Percentiles rank a stretch among this genome's conserved stretches.
Evolutionary conservation across 2,113 vertebrate species (phyloP).

Genomic region (Micronisus gabar): DNA sequence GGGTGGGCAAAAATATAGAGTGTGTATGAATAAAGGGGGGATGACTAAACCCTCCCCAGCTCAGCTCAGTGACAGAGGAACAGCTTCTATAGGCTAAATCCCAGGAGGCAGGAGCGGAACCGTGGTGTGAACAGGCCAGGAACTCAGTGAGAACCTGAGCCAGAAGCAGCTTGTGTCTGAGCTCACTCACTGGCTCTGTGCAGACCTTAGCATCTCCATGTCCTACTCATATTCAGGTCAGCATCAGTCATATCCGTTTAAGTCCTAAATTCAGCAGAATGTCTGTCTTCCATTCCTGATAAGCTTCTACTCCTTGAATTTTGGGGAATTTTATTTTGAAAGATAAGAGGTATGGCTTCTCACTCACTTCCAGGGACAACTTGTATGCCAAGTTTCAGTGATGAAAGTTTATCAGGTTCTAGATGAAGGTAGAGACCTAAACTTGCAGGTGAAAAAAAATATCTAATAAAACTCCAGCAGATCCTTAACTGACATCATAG

Average conservation of each 20-base stretch:
- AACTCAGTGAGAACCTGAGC: background rate
- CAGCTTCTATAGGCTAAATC: background rate
- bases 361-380: background rate
- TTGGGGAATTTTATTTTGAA: background rate
- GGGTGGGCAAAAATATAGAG: background rate
- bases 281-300: background rate
- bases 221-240: background rate
- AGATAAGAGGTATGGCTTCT: background rate
- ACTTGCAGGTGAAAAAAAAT: background rate
- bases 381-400: background rate
- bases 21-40: background rate
- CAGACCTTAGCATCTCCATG: background rate
- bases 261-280: background rate
- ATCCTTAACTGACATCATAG: background rate
- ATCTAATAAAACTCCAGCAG: background rate
- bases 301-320: background rate
- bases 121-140: background rate
- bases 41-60: background rate
- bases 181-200: background rate
- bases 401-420: background rate
- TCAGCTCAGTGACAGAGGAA: background rate
- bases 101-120: background rate
- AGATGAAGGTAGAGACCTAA: background rate
- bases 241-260: background rate
- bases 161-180: background rate